Conservation (phyloP, 2,797 vertebrate genomes). For the Eurystomus glaucurus region DNA sequence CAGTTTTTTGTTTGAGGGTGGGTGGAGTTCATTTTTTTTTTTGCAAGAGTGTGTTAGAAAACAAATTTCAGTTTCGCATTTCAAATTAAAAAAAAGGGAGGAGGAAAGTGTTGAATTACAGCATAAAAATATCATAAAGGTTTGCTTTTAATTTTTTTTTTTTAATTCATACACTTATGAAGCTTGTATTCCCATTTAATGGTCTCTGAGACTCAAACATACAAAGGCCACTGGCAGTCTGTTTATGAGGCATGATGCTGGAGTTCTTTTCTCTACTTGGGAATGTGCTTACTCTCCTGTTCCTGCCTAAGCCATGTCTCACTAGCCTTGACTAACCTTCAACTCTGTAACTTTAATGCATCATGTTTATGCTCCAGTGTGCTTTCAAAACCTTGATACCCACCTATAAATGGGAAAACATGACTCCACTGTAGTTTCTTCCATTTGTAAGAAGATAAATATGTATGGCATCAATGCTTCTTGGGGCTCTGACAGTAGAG, state of each 20-base stretch:
- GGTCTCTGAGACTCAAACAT: neutral
- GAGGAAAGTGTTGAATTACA: neutral
- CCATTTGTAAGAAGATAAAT: slow-evolving; percentile 43
- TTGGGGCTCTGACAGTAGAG: slow-evolving; percentile 1
- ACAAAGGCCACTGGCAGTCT: neutral
- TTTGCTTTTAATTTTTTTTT: neutral
- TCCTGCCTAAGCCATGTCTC: neutral
- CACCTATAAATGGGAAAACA: slow-evolving; percentile 35
- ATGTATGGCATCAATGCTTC: neutral
- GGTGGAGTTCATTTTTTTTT: neutral
- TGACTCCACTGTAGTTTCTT: slow-evolving; percentile 19
- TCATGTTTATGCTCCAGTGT: neutral
- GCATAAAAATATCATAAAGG: neutral
- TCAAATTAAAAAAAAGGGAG: neutral
- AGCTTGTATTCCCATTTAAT: neutral
- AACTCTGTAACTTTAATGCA: neutral
- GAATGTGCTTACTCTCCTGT: neutral
- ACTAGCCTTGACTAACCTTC: slow-evolving; percentile 1
- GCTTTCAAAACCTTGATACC: neutral
- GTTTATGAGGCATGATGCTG: neutral
- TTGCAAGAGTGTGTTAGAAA: neutral
- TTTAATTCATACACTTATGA: neutral
- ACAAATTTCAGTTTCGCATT: neutral
- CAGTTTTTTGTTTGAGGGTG: neutral
- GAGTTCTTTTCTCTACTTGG: neutral